These are phyloP conservation scores for Paratrypauchen microcephalus DNA, from an alignment of 2,797 vertebrate species.

Conservation along the genomic window DNA sequence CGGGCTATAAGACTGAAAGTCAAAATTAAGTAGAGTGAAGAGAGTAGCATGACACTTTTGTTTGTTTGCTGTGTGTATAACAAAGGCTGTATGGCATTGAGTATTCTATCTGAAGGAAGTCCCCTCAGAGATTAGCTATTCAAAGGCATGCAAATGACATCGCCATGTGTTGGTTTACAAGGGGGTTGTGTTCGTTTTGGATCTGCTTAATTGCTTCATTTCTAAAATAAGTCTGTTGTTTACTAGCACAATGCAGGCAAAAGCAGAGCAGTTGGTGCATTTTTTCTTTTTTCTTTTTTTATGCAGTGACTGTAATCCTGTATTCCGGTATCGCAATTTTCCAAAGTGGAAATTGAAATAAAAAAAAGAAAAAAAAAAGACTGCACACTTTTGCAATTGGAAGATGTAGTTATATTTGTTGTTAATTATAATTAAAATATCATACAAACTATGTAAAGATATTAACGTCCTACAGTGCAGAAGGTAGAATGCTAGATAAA, in stretches of 20 bases:
- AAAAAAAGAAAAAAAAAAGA: background rate
- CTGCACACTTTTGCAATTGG: background rate
- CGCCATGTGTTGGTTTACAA: constrained; percentile 76
- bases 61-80: constrained; percentile 83
- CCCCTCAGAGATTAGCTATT: constrained; percentile 82
- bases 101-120: constrained; percentile 80
- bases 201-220: constrained; percentile 84
- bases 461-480: background rate
- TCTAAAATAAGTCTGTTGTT: constrained; percentile 85
- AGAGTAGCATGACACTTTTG: constrained; percentile 71
- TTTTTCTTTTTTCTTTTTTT: constrained; percentile 33
- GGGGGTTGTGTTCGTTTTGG: constrained; percentile 77
- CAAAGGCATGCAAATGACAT: constrained; percentile 87
- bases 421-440: background rate
- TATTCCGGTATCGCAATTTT: constrained; percentile 32
- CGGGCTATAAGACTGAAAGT: constrained; percentile 45
- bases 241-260: constrained; percentile 70
- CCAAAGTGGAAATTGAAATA: constrained; percentile 25
- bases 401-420: background rate
- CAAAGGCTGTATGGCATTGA: constrained; percentile 78
- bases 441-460: background rate
- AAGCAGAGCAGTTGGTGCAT: constrained; percentile 39
- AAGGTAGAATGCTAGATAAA: background rate
- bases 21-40: constrained; percentile 23
- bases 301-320: constrained; percentile 39